Base-by-base conservation (phyloP, 2,888 invertebrate species). In the Euplexia lucipara region DNA sequence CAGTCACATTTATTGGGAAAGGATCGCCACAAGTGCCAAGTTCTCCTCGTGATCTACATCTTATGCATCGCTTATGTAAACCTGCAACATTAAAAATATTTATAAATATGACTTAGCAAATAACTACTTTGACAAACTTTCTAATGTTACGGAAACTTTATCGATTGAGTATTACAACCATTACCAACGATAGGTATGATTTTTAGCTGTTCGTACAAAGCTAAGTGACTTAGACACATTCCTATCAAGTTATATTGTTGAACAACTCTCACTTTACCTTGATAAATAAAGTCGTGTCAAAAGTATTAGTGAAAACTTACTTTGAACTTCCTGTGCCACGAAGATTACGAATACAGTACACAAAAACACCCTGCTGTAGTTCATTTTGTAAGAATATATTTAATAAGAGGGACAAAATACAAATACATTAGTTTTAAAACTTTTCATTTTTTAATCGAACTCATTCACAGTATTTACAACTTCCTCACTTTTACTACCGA, bases 1-100 rank as follows among this genome's bases (percentile, higher is more conserved):
- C 96, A 0, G 98, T 98, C 14, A 96, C 96, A 94, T 98, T 98
- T 80, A 96, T 97, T 1, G 95, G 96, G 85, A 98, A 98, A 10
- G 97, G 97, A 94, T 99, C 99, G 83, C 98, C 98, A 89, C 99
- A 99, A 75, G 98, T 97, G 5, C 99, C 99, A 39, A 97, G 91
- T 59, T 98, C 98, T 22, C 99, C 98, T 70, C 98, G 96, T 2
- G 98, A 98, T 86, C 98, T 96, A 88, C 99, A 99, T 78, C 96
- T 96, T 85, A 97, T 97, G 90, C 99, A 99, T 89, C 98, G 96
- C 82, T 97, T 96, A 52, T 97, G 94, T 41, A 97, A 90, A 82
- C 97, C 98, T 97, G 88, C 37, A 94, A 94, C 41, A 62, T 51
- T 8, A 42, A 34, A 34, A 56, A 52, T 30, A 26, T 41, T 32